A percentile compares a stretch with the other conserved stretches of the same genome.
Conservation (phyloP, 1,140 invertebrate species). For the Nylanderia fulva region DNA sequence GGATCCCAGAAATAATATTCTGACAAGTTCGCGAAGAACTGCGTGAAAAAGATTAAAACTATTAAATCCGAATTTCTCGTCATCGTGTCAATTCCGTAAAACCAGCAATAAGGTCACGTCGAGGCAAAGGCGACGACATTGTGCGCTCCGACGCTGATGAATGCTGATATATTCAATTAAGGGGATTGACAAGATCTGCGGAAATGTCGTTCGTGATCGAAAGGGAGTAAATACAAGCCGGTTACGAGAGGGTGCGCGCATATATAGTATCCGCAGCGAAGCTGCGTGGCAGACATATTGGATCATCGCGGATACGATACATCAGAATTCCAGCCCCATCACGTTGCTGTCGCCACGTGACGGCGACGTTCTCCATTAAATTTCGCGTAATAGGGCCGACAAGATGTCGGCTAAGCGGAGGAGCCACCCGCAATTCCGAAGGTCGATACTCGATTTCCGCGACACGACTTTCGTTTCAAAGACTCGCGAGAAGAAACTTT, state of each 20-base stretch:
- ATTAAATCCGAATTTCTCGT: background rate
- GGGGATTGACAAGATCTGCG: conserved; percentile 73
- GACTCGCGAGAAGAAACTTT: conserved; percentile 31
- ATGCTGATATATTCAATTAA: conserved; percentile 79
- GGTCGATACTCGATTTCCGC: conserved; percentile 63
- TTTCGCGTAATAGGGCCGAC: conserved; percentile 76
- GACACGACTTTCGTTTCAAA: conserved; percentile 33
- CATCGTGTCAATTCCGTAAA: background rate
- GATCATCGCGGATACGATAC: conserved; percentile 81
- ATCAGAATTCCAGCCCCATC: conserved; percentile 79
- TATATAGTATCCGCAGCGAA: conserved; percentile 58
- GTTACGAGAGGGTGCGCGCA: conserved; percentile 30
- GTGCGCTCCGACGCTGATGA: conserved; percentile 59
- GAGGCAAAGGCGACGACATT: background rate
- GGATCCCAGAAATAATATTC: too few species aligned
- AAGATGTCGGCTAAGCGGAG: conserved; percentile 71
- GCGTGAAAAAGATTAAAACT: too few species aligned
- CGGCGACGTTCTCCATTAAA: conserved; percentile 78
- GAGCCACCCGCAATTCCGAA: conserved; percentile 47
- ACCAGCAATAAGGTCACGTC: background rate
- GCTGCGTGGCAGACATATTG: conserved; percentile 78
- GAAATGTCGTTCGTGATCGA: conserved; percentile 71
- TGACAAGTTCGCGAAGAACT: too few species aligned
- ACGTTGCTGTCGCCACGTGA: conserved; percentile 67
- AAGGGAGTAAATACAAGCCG: conserved; percentile 55